Evolutionary conservation across 2,113 vertebrate genomes (phyloP).

Genomic region (Muntiacus muntjak): DNA sequence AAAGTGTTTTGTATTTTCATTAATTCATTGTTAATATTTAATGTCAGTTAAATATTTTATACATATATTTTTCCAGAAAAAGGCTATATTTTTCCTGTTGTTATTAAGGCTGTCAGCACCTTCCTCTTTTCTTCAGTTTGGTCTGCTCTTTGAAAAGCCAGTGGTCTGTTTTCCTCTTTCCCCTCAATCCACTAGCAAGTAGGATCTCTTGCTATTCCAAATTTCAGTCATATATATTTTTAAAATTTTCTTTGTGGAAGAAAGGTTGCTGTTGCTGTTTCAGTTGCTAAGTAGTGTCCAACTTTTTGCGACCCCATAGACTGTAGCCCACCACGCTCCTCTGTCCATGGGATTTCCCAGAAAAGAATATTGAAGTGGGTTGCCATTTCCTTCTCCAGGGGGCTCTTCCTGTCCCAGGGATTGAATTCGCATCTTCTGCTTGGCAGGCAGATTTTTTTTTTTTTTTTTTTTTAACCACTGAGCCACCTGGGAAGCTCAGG

Average conservation of each 20-base stretch:
- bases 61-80: constrained; percentile 32
- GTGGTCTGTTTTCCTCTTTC: background rate
- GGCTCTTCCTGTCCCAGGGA: background rate
- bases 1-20: constrained; percentile 44
- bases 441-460: background rate
- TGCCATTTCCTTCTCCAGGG: background rate
- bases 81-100: background rate
- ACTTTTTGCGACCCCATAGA: background rate
- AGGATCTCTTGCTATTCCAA: background rate
- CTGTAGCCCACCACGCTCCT: background rate
- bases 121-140: background rate
- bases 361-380: background rate
- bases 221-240: background rate
- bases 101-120: background rate
- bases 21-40: constrained; percentile 59
- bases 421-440: background rate
- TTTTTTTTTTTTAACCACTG: background rate
- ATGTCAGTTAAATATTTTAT: constrained; percentile 55
- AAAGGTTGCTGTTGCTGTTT: background rate
- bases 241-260: background rate
- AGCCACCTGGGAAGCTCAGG: background rate
- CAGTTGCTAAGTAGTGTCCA: background rate
- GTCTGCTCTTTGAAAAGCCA: constrained; percentile 23
- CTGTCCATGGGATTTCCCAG: background rate
- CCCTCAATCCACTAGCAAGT: background rate